Percentiles rank a stretch among this genome's conserved stretches.
Conservation (phyloP, 2,888 invertebrate species). For the Sinohyriopsis cumingii region DNA sequence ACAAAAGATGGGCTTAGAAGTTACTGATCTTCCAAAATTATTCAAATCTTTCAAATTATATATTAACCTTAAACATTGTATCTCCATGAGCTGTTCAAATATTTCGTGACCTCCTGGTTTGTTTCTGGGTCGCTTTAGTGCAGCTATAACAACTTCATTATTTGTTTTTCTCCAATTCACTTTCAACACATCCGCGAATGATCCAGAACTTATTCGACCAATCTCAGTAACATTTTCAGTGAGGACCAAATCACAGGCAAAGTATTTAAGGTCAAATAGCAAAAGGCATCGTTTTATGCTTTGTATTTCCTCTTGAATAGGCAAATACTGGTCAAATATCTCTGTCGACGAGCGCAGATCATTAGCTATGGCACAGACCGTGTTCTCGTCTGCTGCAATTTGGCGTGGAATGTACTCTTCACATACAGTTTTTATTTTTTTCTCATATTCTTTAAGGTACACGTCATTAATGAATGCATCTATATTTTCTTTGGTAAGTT, state of each 20-base stretch:
- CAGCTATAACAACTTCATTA: slow-evolving; percentile 18
- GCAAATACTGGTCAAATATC: slow-evolving; percentile 34
- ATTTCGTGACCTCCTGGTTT: slow-evolving; percentile 19
- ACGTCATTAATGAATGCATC: slow-evolving; percentile 17
- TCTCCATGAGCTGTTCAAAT: slow-evolving; percentile 40
- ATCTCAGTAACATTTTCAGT: slow-evolving; percentile 7
- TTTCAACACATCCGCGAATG: slow-evolving; percentile 33
- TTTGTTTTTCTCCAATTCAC: slow-evolving; percentile 9
- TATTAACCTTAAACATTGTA: slow-evolving; percentile 36
- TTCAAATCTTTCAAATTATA: not conserved
- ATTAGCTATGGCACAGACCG: slow-evolving; percentile 29
- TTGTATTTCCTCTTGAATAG: slow-evolving; percentile 28
- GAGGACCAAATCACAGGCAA: slow-evolving; percentile 22
- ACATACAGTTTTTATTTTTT: slow-evolving; percentile 34
- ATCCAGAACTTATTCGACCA: slow-evolving; percentile 26
- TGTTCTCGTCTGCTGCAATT: slow-evolving; percentile 34
- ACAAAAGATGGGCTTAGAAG: not conserved
- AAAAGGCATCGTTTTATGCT: slow-evolving; percentile 27
- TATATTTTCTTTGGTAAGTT: slow-evolving; percentile 24
- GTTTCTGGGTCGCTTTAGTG: slow-evolving; percentile 33
- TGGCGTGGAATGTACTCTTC: slow-evolving; percentile 37
- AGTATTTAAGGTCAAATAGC: slow-evolving; percentile 26
- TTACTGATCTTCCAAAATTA: not conserved
- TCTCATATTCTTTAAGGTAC: slow-evolving; percentile 24
- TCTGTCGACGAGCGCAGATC: slow-evolving; percentile 37